Evolutionary conservation across 2,888 invertebrate species (phyloP), one percentile per base, ranked within the genome.

Genomic region (Megamerina dolium): DNA sequence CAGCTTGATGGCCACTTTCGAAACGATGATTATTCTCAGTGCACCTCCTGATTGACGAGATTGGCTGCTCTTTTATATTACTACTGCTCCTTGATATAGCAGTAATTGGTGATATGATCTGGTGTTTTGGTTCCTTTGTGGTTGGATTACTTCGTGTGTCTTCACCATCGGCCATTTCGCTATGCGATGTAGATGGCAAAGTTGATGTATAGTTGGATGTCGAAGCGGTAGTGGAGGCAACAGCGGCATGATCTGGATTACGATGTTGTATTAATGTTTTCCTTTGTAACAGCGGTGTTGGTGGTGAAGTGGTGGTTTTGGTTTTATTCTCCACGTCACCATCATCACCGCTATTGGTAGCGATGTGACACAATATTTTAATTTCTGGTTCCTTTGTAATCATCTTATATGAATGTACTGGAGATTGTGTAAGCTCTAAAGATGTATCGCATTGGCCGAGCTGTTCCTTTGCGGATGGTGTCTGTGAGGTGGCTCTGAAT

Each of bases 311-410:
- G 35, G n/a, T 44, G 29, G 42, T 34, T 13, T 46, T 41, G 6
- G 43, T 41, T 18, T 41, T 35, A 10, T 46, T 47, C 33, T 49
- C 46, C 12, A 43, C 39, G 9, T 42, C 38, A 14, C 18, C 14
- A 18, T 46, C 40, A n/a, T n/a, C n/a, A n/a, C n/a, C n/a, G 26
- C 41, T 39, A 32, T 42, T 44, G n/a, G 47, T 20, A 17, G 44
- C 33, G 18, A 57, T 46, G 17, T 54, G 52, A 27, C 51, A 50
- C n/a, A 55, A 38, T 8, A 53, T 57, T 51, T 58, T 58, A 16
- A 55, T 54, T 48, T 54, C 52, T 10, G 53, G 43, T 4, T 51
- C 45, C 19, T 47, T 53, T 16, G 44, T n/a, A n/a, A n/a, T n/a
- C n/a, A n/a, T n/a, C 43, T 1, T 26, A 3, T 18, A 26, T 31